phyloP scores from a whole-genome alignment of 2,113 vertebrate genomes.

The Psammodynastes pulverulentus region DNA sequence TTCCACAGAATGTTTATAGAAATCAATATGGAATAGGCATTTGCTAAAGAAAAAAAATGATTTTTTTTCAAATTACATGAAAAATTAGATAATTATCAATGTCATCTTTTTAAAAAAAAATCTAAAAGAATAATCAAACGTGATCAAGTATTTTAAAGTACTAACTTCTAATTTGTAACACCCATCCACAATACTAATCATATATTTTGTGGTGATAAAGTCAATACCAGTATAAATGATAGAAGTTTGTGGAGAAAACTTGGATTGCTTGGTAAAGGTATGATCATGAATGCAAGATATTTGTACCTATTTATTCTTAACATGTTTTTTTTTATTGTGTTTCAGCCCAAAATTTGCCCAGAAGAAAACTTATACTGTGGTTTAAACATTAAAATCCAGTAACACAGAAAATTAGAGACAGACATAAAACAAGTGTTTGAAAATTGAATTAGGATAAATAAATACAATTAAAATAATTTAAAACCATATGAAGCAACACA shows the following conservation, averaged over 20 bases:
- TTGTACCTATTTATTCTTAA: background rate
- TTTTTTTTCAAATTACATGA: background rate
- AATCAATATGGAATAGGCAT: background rate
- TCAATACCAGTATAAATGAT: slow-evolving; percentile 13
- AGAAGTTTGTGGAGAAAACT: background rate
- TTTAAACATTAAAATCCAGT: background rate
- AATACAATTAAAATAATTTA: background rate
- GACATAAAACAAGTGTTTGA: background rate
- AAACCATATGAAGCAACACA: background rate
- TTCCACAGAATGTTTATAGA: slow-evolving; percentile 35
- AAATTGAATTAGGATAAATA: background rate
- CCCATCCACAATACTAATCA: background rate
- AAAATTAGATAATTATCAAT: slow-evolving; percentile 13
- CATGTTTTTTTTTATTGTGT: background rate
- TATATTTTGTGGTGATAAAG: slow-evolving; percentile 18
- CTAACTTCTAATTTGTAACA: slow-evolving; percentile 22
- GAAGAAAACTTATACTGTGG: background rate
- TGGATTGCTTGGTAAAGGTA: slow-evolving; percentile 7
- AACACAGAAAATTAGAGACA: background rate
- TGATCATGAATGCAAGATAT: background rate
- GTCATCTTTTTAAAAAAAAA: background rate
- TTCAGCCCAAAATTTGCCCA: background rate
- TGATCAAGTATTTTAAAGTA: slow-evolving; percentile 23
- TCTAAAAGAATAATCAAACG: slow-evolving; percentile 39
- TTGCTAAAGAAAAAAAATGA: background rate